phyloP scores from a whole-genome alignment of 2,113 vertebrate genomes.

The Paradoxurus hermaphroditus region DNA sequence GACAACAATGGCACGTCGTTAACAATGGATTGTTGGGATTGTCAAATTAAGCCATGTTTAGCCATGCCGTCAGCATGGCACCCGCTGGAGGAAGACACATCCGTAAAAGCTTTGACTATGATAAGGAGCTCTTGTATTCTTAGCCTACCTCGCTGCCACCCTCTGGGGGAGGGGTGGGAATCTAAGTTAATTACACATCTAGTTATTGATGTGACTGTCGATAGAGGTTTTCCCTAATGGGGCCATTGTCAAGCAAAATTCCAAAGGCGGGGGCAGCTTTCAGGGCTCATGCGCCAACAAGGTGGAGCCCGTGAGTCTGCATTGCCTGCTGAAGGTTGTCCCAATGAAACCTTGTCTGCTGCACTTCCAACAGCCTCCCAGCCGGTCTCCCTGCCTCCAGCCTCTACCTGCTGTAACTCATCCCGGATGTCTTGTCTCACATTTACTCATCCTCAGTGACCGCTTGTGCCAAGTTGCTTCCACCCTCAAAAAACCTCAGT shows the following conservation, averaged over 20 bases:
- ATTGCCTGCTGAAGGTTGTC: background rate
- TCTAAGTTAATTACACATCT: constrained; percentile 68
- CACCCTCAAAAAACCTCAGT: background rate
- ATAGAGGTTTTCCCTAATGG: constrained; percentile 28
- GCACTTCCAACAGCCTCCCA: background rate
- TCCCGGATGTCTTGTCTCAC: background rate
- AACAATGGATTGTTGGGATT: constrained; percentile 61
- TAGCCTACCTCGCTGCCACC: background rate
- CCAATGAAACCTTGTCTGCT: background rate
- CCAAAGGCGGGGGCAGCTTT: background rate
- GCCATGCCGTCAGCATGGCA: constrained; percentile 22
- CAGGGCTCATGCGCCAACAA: background rate
- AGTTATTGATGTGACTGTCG: constrained; percentile 40
- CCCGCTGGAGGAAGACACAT: constrained; percentile 28
- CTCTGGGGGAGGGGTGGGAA: background rate
- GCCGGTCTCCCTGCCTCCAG: background rate
- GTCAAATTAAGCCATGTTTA: constrained; percentile 60
- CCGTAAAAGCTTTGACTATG: constrained; percentile 19
- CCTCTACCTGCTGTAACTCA: background rate
- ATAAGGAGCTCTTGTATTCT: constrained; percentile 7
- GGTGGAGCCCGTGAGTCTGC: background rate
- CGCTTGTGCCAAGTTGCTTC: background rate
- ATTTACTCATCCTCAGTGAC: background rate
- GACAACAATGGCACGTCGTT: constrained; percentile 53
- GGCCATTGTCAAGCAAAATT: background rate